These are phyloP conservation scores for Melanaphis sacchari DNA, from an alignment of 1,140 invertebrate species.

Conservation along the genomic window DNA sequence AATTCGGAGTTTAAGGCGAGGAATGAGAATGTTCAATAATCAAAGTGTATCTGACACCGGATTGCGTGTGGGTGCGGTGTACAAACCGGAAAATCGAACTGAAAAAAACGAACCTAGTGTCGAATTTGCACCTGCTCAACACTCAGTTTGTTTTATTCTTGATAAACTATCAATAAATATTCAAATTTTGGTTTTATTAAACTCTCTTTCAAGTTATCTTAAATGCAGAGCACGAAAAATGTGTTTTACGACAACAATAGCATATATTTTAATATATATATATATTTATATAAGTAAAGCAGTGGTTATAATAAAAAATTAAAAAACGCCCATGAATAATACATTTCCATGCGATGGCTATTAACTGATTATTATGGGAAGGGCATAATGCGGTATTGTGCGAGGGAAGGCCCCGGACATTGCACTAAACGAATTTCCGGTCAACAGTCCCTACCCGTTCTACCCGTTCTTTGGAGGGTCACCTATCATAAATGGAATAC, in stretches of 20 bases:
- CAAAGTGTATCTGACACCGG: not conserved
- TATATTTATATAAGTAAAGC: not conserved
- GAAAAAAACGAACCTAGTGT: not conserved
- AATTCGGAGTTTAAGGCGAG: not conserved
- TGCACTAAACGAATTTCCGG: conserved; percentile 53
- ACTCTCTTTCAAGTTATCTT: not conserved
- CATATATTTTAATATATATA: not conserved
- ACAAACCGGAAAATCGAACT: not conserved
- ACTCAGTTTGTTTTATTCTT: not conserved
- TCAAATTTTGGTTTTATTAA: not conserved
- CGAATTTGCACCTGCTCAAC: not conserved
- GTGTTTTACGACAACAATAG: conserved; percentile 41
- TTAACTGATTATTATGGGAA: conserved; percentile 54
- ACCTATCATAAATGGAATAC: not conserved
- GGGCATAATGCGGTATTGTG: conserved; percentile 39
- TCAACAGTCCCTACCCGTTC: conserved; percentile 35
- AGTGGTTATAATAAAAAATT: conserved; percentile 29
- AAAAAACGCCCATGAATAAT: conserved; percentile 49
- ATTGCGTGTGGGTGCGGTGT: not conserved
- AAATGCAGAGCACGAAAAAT: conserved; percentile 6
- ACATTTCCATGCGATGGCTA: conserved; percentile 29
- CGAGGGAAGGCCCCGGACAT: conserved; percentile 43
- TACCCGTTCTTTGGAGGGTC: not conserved
- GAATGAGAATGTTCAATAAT: conserved; percentile 31
- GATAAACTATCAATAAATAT: conserved; percentile 3